phyloP scores from a whole-genome alignment of 2,888 invertebrate genomes.

The Ectemnius continuus region DNA sequence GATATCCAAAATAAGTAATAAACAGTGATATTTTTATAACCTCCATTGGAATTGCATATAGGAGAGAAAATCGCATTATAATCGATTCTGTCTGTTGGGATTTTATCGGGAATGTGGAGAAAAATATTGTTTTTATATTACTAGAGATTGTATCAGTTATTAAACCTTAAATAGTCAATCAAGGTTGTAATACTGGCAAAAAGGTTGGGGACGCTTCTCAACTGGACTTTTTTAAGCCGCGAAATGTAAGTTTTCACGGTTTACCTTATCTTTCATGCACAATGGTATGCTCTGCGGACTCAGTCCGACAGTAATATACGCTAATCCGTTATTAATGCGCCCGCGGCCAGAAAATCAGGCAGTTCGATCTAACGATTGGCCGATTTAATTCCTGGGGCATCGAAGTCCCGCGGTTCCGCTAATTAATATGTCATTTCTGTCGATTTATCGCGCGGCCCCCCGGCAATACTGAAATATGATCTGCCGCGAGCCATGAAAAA shows the following conservation, averaged over 20 bases:
- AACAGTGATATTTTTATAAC: too few relatives aligned
- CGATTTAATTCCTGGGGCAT: not conserved
- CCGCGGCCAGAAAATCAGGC: conserved; percentile 27
- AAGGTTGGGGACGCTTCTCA: not conserved
- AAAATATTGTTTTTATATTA: too few relatives aligned
- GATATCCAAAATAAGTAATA: too few relatives aligned
- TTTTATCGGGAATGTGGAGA: too few relatives aligned
- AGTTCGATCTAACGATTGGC: conserved; percentile 17
- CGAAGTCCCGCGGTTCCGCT: conserved; percentile 4
- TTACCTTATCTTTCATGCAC: conserved; percentile 32
- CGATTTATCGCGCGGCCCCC: not conserved
- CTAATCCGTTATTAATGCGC: conserved; percentile 45
- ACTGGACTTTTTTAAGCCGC: conserved; percentile 24
- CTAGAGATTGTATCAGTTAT: too few relatives aligned
- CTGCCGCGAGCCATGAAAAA: too few relatives aligned
- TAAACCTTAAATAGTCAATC: not conserved
- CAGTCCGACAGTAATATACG: conserved; percentile 27
- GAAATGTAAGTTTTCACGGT: conserved; percentile 17
- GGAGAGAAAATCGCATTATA: too few relatives aligned
- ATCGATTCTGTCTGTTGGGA: too few relatives aligned
- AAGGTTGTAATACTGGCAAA: not conserved
- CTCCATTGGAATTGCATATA: too few relatives aligned
- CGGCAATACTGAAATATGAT: too few relatives aligned
- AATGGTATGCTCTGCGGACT: conserved; percentile 10
- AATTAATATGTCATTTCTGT: conserved; percentile 21